phyloP scores from a whole-genome alignment of 2,888 invertebrate species.

The Teleiodes luculella region DNA sequence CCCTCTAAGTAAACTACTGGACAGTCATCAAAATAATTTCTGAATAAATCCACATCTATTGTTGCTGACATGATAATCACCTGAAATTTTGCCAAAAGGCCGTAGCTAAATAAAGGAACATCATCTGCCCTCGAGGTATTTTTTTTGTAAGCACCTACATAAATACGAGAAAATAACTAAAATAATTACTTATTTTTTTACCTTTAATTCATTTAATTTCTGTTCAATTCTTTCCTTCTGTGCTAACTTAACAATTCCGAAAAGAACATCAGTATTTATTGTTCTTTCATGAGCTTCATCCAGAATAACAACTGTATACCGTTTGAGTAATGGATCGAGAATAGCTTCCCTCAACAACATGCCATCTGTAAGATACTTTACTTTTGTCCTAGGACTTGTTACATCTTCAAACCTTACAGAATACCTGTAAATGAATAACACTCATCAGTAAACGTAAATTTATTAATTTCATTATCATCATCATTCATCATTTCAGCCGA shows the following conservation, averaged over 20 bases:
- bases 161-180: too few relatives aligned
- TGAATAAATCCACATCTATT: conserved; percentile 96
- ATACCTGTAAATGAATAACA: conserved; percentile 76
- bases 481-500: too few relatives aligned
- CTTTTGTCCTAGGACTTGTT: conserved; percentile 87
- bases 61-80: conserved; percentile 96
- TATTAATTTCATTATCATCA: too few relatives aligned
- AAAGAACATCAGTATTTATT: conserved; percentile 94
- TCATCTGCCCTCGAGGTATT: too few relatives aligned
- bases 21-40: conserved; percentile 91
- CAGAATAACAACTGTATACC: conserved; percentile 90
- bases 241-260: conserved; percentile 94
- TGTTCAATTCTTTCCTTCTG: conserved; percentile 84
- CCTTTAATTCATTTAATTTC: conserved; percentile 82
- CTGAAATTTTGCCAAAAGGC: conserved; percentile 57
- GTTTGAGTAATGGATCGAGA: conserved; percentile 83
- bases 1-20: conserved; percentile 94
- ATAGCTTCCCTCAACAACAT: conserved; percentile 95
- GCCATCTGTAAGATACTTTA: conserved; percentile 96
- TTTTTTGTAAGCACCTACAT: too few relatives aligned
- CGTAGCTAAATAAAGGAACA: neutral
- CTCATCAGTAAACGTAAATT: too few relatives aligned
- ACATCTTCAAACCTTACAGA: conserved; percentile 95
- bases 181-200: conserved; percentile 49
- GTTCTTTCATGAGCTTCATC: conserved; percentile 98